Conservation (phyloP, 2,113 vertebrate species). For the Poecilia latipinna region DNA sequence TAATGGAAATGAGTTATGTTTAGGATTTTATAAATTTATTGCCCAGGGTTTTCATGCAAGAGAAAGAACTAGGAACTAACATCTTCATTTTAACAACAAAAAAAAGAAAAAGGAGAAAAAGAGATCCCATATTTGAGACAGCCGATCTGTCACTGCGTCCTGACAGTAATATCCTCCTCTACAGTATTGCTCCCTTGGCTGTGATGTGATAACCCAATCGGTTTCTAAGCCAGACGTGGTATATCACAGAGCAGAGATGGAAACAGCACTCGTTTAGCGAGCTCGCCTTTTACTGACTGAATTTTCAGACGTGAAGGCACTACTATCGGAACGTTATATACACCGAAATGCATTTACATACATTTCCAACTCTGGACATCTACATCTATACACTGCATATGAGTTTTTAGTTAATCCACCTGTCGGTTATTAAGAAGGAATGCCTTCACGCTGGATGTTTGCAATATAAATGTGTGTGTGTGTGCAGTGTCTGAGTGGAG, state of each 20-base stretch:
- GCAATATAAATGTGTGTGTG: slow-evolving; percentile 29
- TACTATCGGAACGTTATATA: slow-evolving; percentile 62
- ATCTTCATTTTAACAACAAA: slow-evolving; percentile 43
- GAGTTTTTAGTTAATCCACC: slow-evolving; percentile 70
- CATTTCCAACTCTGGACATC: slow-evolving; percentile 58
- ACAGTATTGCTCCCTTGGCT: slow-evolving; percentile 65
- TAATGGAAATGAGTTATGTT: no score
- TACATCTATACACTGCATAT: slow-evolving; percentile 59
- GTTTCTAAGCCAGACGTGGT: slow-evolving; percentile 59
- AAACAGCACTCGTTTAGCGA: slow-evolving; percentile 50
- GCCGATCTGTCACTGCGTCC: slow-evolving; percentile 61
- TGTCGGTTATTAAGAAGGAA: slow-evolving; percentile 68
- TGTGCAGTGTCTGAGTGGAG: slow-evolving; percentile 62
- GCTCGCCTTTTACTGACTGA: slow-evolving; percentile 48
- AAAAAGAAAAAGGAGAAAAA: slow-evolving; percentile 38
- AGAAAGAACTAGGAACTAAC: slow-evolving; percentile 21
- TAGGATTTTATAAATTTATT: no score
- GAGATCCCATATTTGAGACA: slow-evolving; percentile 40
- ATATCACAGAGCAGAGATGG: slow-evolving; percentile 65
- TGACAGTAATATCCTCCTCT: slow-evolving; percentile 74
- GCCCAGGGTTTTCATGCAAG: no score
- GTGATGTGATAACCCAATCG: slow-evolving; percentile 62
- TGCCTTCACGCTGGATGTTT: slow-evolving; percentile 45
- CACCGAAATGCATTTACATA: slow-evolving; percentile 73
- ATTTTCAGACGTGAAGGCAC: slow-evolving; percentile 67